phyloP scores from a whole-genome alignment of 2,888 invertebrate species.

The Polyploca ridens region DNA sequence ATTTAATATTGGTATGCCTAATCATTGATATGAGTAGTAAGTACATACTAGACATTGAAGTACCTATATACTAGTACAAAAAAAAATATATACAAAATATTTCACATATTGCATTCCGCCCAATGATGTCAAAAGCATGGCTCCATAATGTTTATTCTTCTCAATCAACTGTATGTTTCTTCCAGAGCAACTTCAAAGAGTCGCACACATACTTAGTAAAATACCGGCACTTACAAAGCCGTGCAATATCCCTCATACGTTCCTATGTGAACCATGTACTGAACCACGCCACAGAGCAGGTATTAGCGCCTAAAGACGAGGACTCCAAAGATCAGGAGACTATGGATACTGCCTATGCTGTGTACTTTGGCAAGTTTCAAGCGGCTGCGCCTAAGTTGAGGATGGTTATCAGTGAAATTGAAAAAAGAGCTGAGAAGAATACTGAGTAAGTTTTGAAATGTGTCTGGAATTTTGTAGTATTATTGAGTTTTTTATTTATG shows the following conservation, averaged over 20 bases:
- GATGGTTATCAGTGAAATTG: constrained; percentile 92
- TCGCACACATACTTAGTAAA: constrained; percentile 91
- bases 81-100: too few relatives aligned
- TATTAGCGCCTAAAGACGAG: constrained; percentile 74
- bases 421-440: constrained; percentile 89
- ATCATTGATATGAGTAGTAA: too few relatives aligned
- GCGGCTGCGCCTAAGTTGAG: constrained; percentile 94
- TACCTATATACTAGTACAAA: too few relatives aligned
- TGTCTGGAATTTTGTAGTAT: too few relatives aligned
- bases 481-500: too few relatives aligned
- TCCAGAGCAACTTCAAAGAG: constrained; percentile 93
- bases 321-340: constrained; percentile 57
- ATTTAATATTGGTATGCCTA: too few relatives aligned
- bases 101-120: too few relatives aligned
- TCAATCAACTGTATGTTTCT: constrained; percentile 20
- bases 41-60: too few relatives aligned
- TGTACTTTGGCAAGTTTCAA: constrained; percentile 97
- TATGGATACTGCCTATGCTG: constrained; percentile 90
- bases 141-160: constrained; percentile 21
- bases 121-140: background rate
- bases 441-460: constrained; percentile 88
- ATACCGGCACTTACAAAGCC: constrained; percentile 93
- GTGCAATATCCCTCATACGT: constrained; percentile 91
- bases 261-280: constrained; percentile 91
- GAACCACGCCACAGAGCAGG: constrained; percentile 91